A percentile compares a stretch with the other conserved stretches of the same genome.
These are phyloP conservation scores for Doris montereyensis DNA, from an alignment of 2,888 invertebrate species.

Conservation along the genomic window DNA sequence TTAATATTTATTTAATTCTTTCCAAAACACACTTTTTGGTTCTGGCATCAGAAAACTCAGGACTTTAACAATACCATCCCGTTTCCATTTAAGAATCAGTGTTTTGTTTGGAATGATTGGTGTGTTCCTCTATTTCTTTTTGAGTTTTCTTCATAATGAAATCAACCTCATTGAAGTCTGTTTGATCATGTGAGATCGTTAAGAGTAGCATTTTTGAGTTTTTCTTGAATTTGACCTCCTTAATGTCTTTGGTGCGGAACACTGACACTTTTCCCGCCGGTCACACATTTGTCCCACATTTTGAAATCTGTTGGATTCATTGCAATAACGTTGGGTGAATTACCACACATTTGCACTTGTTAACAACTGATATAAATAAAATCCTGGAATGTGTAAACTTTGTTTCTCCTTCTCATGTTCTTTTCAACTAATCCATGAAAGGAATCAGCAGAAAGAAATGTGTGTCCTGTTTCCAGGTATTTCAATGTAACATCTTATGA, in stretches of 20 bases:
- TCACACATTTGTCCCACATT: not conserved
- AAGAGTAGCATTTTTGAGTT: too few relatives aligned
- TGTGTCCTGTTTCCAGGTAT: constrained; percentile 9
- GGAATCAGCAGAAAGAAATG: not conserved
- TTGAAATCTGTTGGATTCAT: not conserved
- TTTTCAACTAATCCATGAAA: too few relatives aligned
- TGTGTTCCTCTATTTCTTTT: not conserved
- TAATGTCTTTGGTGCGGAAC: too few relatives aligned
- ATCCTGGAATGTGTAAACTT: too few relatives aligned
- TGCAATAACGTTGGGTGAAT: not conserved
- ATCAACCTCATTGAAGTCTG: too few relatives aligned
- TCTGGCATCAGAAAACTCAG: not conserved
- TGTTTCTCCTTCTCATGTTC: too few relatives aligned
- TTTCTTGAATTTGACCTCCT: too few relatives aligned
- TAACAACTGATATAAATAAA: not conserved
- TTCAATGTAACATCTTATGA: not conserved
- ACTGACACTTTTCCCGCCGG: not conserved
- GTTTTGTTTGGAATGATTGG: not conserved
- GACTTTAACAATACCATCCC: not conserved
- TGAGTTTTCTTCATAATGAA: not conserved
- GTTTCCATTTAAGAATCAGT: not conserved
- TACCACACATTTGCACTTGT: not conserved
- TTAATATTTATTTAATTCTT: too few relatives aligned
- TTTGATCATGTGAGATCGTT: too few relatives aligned
- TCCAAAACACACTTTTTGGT: not conserved